Percentiles rank a stretch among this genome's conserved stretches.
These are phyloP conservation scores for Acrobasis repandana DNA, from an alignment of 2,888 invertebrate species.

Conservation along the genomic window DNA sequence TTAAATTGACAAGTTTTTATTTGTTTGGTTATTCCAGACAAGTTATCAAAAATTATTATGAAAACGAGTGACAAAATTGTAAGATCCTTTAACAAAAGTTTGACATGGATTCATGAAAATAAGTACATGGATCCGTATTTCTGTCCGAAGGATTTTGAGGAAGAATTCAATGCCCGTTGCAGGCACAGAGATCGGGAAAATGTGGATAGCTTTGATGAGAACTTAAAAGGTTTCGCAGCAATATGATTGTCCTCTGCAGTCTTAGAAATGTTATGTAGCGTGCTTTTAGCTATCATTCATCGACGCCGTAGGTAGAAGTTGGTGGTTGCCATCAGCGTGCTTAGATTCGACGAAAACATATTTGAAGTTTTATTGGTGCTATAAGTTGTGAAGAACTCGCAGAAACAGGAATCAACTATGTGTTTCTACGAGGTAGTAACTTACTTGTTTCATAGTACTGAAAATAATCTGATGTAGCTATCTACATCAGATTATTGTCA, in stretches of 20 bases:
- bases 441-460: too few relatives aligned
- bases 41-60: conserved; percentile 50
- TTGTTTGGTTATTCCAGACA: conserved; percentile 44
- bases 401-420: too few relatives aligned
- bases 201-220: conserved; percentile 68
- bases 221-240: conserved; percentile 75
- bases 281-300: conserved; percentile 37
- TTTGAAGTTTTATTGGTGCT: too few relatives aligned
- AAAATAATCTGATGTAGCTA: too few relatives aligned
- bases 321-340: too few relatives aligned
- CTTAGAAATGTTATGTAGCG: conserved; percentile 61
- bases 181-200: conserved; percentile 45
- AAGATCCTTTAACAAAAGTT: conserved; percentile 31
- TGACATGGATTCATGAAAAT: conserved; percentile 37
- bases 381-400: too few relatives aligned
- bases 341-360: too few relatives aligned
- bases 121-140: conserved; percentile 56
- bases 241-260: conserved; percentile 58
- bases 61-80: conserved; percentile 41
- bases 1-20: conserved; percentile 8
- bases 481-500: too few relatives aligned
- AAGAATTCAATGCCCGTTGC: conserved; percentile 49
- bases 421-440: too few relatives aligned
- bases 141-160: conserved; percentile 54
- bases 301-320: conserved; percentile 6